Percentiles rank a stretch among this genome's conserved stretches.
Conservation (phyloP, 2,113 vertebrate genomes). For the Machaerirhynchus nigripectus region DNA sequence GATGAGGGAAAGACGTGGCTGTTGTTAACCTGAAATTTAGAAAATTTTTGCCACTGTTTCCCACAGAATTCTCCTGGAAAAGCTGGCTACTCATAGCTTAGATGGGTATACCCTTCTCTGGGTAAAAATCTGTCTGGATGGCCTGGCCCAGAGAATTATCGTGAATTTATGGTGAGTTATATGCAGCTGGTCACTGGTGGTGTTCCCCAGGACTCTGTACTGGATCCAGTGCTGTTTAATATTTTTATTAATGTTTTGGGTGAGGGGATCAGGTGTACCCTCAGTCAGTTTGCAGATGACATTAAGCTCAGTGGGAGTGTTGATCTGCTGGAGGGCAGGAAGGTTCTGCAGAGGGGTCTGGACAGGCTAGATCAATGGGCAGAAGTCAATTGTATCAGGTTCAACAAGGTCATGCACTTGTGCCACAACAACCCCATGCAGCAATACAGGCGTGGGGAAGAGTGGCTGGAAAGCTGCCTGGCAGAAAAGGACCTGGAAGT, state of each 20-base stretch:
- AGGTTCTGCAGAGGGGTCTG: not conserved
- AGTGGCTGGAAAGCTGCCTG: not conserved
- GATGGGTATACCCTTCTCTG: too few relatives aligned
- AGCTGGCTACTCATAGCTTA: not conserved
- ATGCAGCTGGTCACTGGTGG: not conserved
- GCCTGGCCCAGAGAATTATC: not conserved
- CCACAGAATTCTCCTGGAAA: not conserved
- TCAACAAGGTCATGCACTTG: not conserved
- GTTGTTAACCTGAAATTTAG: not conserved
- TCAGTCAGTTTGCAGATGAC: not conserved
- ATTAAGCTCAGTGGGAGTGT: not conserved
- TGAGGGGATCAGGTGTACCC: accelerated
- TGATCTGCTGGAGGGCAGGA: not conserved
- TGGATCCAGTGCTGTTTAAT: not conserved
- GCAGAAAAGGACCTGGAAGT: not conserved
- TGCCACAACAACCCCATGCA: not conserved
- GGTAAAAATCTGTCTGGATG: not conserved
- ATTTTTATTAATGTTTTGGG: not conserved
- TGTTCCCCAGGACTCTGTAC: not conserved
- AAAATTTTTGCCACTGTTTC: not conserved
- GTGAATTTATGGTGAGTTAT: not conserved
- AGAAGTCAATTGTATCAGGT: not conserved
- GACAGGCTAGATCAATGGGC: not conserved
- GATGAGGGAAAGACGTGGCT: not conserved
- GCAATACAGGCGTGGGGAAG: not conserved